Evolutionary conservation across 64 coral and sea anemone genomes (phyloP).

Genomic region (Montipora foliosa): DNA sequence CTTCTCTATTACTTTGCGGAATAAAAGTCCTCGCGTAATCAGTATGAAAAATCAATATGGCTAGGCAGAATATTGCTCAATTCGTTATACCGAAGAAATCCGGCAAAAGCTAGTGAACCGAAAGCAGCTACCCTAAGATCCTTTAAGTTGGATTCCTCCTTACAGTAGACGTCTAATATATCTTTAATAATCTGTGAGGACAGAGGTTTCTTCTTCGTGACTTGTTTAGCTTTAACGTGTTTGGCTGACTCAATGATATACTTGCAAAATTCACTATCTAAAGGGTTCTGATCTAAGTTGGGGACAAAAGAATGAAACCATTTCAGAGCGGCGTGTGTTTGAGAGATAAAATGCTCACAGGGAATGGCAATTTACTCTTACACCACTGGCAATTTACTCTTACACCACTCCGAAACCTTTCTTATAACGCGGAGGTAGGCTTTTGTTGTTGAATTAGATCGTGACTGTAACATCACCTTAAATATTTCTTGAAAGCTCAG

Average conservation of each 20-base stretch:
- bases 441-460: not conserved
- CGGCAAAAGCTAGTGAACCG: too few species aligned
- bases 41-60: too few species aligned
- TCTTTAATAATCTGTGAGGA: constrained; percentile 45
- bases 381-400: not conserved
- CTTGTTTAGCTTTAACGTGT: not conserved
- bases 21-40: too few species aligned
- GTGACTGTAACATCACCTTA: not conserved
- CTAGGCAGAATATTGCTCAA: too few species aligned
- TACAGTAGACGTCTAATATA: constrained; percentile 47
- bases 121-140: too few species aligned
- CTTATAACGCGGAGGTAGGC: not conserved
- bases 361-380: not conserved
- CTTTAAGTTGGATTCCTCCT: too few species aligned
- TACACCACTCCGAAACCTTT: constrained; percentile 26
- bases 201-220: constrained; percentile 41
- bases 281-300: too few species aligned
- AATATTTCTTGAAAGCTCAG: not conserved
- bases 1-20: too few species aligned
- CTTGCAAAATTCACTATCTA: not conserved
- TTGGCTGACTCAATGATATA: constrained; percentile 51
- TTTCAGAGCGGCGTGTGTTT: constrained; percentile 39
- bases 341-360: not conserved
- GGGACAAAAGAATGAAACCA: not conserved
- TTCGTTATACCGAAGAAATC: too few species aligned